Evolutionary conservation across 2,113 vertebrate genomes (phyloP).

Genomic region (Upupa epops): DNA sequence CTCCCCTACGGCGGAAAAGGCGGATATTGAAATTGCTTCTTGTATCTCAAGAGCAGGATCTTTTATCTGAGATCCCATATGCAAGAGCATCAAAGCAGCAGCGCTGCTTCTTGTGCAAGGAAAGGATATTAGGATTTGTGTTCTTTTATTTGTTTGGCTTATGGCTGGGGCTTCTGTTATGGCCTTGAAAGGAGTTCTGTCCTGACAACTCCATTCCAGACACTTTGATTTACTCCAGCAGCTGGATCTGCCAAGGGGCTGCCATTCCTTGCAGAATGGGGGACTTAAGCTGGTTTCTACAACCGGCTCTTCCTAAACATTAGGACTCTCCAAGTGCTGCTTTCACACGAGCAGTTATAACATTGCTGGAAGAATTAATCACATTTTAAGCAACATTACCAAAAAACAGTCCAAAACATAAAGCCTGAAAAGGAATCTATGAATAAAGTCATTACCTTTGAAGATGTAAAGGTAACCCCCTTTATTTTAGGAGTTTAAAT

Average conservation of each 20-base stretch:
- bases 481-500: neutral
- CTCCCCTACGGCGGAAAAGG: neutral
- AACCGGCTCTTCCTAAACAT: neutral
- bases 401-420: too few species aligned
- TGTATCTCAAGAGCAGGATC: neutral
- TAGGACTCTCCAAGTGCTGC: neutral
- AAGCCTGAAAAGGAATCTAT: neutral
- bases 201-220: neutral
- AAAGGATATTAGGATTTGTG: neutral
- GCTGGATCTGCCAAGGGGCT: neutral
- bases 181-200: neutral
- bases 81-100: neutral
- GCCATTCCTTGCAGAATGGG: neutral
- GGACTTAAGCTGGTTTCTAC: neutral
- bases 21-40: neutral
- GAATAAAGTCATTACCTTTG: rapidly evolving
- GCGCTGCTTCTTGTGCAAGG: neutral
- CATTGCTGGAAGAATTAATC: neutral
- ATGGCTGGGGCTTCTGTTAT: neutral
- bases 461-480: too few species aligned
- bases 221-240: neutral
- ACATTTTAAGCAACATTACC: neutral
- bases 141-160: neutral
- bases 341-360: neutral
- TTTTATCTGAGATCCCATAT: neutral